Percentiles rank a stretch among this genome's conserved stretches.
These are phyloP conservation scores for Thunnus thynnus DNA, from an alignment of 2,113 vertebrate species.

Conservation along the genomic window DNA sequence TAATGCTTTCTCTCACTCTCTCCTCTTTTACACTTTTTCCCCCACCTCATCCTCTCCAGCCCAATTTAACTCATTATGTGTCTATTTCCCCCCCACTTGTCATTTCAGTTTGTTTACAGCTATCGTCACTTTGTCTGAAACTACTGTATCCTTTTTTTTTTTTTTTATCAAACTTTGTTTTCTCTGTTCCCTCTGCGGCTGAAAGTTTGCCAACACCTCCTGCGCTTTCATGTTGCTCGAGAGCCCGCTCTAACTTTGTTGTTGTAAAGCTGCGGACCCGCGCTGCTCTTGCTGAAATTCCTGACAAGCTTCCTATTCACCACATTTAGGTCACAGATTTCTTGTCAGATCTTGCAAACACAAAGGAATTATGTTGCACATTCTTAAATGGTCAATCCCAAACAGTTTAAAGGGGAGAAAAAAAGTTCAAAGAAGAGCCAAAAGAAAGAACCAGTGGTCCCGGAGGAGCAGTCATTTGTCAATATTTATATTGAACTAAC, in stretches of 20 bases:
- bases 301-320: constrained; percentile 24
- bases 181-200: constrained; percentile 24
- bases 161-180: constrained; percentile 15
- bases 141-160: not conserved
- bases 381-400: not conserved
- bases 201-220: constrained; percentile 25
- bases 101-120: constrained; percentile 27
- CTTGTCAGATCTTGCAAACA: constrained; percentile 13
- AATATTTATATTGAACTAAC: too few relatives aligned
- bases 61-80: not conserved
- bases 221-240: constrained; percentile 40
- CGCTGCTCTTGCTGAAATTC: constrained; percentile 29
- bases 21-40: not conserved
- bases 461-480: not conserved
- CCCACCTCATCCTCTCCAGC: not conserved
- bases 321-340: constrained; percentile 33
- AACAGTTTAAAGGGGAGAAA: not conserved
- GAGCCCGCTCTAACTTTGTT: constrained; percentile 31
- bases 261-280: constrained; percentile 39
- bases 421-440: not conserved
- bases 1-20: constrained; percentile 24
- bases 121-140: constrained; percentile 3
- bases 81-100: not conserved
- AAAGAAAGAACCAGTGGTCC: not conserved
- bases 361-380: not conserved